These are phyloP conservation scores for Saimiri boliviensis DNA, from an alignment of 2,113 vertebrate species.

Conservation along the genomic window DNA sequence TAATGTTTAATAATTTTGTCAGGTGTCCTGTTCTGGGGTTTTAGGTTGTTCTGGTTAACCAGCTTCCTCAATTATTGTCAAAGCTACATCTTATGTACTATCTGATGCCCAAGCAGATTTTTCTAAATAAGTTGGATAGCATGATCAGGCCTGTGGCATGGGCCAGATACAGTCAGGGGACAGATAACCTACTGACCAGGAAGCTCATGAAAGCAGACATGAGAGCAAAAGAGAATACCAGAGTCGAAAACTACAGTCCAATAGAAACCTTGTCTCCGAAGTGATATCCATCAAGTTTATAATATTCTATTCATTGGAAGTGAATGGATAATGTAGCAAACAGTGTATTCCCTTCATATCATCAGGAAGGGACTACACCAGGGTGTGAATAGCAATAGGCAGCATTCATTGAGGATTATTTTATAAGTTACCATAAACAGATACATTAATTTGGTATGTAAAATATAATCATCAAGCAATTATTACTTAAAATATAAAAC, in stretches of 20 bases:
- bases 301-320: background rate
- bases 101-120: background rate
- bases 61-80: background rate
- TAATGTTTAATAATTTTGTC: background rate
- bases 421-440: background rate
- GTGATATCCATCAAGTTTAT: background rate
- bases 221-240: background rate
- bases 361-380: rapidly evolving
- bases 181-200: no score
- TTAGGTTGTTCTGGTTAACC: background rate
- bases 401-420: rapidly evolving
- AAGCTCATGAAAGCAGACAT: background rate
- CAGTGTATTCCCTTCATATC: no score
- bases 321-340: background rate
- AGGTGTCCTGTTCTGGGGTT: background rate
- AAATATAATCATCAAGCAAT: background rate
- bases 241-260: background rate
- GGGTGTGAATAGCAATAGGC: background rate
- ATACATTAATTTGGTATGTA: background rate
- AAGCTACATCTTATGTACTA: background rate
- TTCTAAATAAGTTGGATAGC: rapidly evolving
- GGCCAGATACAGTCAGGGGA: background rate
- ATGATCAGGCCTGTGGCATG: rapidly evolving
- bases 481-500: background rate
- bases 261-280: background rate